Evolutionary conservation across 2,797 vertebrate species (phyloP).

Genomic region (Pantherophis vulpinus): DNA sequence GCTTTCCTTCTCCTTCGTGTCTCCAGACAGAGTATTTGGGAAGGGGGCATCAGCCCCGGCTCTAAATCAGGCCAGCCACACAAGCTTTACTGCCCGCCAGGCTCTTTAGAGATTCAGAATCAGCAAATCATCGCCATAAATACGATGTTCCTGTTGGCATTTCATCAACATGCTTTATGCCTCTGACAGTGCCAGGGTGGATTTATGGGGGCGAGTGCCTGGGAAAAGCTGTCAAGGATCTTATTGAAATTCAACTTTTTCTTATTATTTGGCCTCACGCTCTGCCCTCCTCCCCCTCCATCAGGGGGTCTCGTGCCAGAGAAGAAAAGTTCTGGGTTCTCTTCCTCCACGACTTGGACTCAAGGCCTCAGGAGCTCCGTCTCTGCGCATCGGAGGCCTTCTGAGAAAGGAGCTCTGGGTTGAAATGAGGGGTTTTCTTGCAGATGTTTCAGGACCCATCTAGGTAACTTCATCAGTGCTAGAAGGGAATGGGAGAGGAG

Average conservation of each 20-base stretch:
- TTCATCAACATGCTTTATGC: conserved; percentile 64
- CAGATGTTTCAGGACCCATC: not conserved
- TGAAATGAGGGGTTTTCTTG: not conserved
- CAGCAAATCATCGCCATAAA: conserved; percentile 60
- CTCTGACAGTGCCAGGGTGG: conserved; percentile 43
- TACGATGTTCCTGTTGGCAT: conserved; percentile 57
- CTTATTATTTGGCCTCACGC: not conserved
- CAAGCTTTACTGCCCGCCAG: conserved; percentile 53
- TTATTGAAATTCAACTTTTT: conserved; percentile 54
- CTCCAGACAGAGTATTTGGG: conserved; percentile 32
- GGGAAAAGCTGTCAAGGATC: conserved; percentile 30
- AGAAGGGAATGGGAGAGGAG: too few relatives aligned
- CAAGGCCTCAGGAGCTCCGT: not conserved
- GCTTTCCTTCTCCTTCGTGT: not conserved
- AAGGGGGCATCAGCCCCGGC: conserved; percentile 42
- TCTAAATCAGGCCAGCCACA: conserved; percentile 53
- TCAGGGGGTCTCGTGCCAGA: not conserved
- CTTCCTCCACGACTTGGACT: not conserved
- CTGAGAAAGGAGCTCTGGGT: not conserved
- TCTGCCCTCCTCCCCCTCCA: not conserved
- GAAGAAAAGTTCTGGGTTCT: not conserved
- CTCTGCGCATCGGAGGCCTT: not conserved
- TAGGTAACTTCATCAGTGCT: not conserved
- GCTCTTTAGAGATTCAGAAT: conserved; percentile 59
- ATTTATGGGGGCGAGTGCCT: conserved; percentile 52